Percentiles rank a stretch among this genome's conserved stretches.
Conservation (phyloP, 2,888 invertebrate genomes). For the Stomorhina lunata region DNA sequence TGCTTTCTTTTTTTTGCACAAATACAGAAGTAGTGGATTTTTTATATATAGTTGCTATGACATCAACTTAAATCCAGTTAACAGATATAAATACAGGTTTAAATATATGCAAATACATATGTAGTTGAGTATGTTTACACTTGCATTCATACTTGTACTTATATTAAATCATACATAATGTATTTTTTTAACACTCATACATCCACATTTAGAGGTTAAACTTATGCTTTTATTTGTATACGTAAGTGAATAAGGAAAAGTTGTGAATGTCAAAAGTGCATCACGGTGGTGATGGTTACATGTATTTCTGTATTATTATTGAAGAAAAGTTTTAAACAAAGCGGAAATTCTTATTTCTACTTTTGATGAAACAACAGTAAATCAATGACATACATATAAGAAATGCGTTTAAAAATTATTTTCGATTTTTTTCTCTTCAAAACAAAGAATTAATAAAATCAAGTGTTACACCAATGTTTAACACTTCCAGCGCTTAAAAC, state of each 20-base stretch:
- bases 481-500: too few species aligned
- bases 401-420: too few species aligned
- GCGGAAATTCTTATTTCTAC: too few species aligned
- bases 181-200: neutral
- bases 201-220: conserved; percentile 8
- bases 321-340: neutral
- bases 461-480: too few species aligned
- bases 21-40: conserved; percentile 24
- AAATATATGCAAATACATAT: neutral
- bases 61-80: conserved; percentile 48
- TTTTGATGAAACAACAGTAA: too few species aligned
- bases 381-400: too few species aligned
- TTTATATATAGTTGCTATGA: conserved; percentile 60
- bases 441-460: too few species aligned
- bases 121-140: neutral
- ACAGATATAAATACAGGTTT: conserved; percentile 4
- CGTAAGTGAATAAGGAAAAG: neutral
- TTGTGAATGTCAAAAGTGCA: conserved; percentile 62
- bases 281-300: neutral
- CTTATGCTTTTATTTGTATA: neutral
- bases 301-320: too few species aligned
- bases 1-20: too few species aligned
- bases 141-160: neutral
- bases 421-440: too few species aligned
- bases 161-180: conserved; percentile 7